phyloP scores from a whole-genome alignment of 2,797 vertebrate species.

The Enteromius fasciolatus region DNA sequence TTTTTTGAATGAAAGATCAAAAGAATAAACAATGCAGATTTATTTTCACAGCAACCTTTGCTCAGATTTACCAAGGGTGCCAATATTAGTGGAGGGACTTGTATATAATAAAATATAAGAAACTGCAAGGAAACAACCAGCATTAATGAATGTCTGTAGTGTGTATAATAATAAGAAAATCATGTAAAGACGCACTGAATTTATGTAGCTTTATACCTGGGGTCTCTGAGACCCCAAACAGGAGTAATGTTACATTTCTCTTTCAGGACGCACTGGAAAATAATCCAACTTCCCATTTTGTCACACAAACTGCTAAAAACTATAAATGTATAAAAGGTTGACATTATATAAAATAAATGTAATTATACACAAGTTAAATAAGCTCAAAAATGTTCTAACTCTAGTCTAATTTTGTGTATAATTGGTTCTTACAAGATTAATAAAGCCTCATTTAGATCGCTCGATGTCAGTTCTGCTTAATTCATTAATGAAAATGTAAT shows the following conservation, averaged over 20 bases:
- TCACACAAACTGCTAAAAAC: neutral
- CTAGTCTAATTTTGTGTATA: neutral
- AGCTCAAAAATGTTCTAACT: neutral
- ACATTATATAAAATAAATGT: neutral
- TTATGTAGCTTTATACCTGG: neutral
- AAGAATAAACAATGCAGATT: too few relatives aligned
- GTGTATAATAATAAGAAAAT: conserved; percentile 1
- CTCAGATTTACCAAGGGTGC: too few relatives aligned
- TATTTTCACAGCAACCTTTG: too few relatives aligned
- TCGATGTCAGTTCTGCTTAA: neutral
- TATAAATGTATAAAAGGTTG: neutral
- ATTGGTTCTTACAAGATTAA: neutral
- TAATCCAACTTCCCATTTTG: neutral
- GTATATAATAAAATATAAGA: neutral
- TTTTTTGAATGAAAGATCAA: too few relatives aligned
- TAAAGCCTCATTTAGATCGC: neutral
- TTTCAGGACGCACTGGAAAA: too few relatives aligned
- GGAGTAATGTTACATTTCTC: neutral
- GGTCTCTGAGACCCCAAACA: neutral
- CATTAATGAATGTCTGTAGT: neutral
- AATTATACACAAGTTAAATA: neutral
- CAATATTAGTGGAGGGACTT: too few relatives aligned
- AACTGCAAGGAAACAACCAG: neutral
- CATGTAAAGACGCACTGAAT: neutral
- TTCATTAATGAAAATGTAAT: neutral